Conservation (phyloP, 2,113 vertebrate genomes). For the Pogona vitticeps region DNA sequence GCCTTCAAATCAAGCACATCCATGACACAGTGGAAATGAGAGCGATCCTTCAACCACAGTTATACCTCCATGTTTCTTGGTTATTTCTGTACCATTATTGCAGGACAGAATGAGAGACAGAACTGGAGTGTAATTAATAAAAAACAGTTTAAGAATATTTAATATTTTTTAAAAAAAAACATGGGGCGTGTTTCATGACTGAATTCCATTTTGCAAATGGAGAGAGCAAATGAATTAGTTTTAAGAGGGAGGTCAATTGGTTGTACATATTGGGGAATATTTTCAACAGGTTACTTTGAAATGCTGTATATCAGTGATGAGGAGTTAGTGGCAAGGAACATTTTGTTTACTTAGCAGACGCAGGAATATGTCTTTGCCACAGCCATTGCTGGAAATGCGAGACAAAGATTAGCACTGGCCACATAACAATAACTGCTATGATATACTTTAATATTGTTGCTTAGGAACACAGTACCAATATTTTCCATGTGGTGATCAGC, state of each 20-base stretch:
- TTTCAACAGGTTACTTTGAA: constrained; percentile 34
- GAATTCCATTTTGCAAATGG: not conserved
- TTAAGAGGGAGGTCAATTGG: not conserved
- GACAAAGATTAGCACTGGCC: constrained; percentile 47
- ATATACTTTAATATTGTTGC: constrained; percentile 51
- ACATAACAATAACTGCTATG: constrained; percentile 42
- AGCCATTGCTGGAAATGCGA: constrained; percentile 35
- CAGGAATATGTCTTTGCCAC: constrained; percentile 21
- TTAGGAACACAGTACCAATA: constrained; percentile 60
- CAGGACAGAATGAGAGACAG: not conserved
- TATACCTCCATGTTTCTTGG: not conserved
- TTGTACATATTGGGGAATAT: not conserved
- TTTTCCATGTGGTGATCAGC: constrained; percentile 47
- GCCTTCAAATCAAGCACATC: not conserved
- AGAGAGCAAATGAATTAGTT: not conserved
- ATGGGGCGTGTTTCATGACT: not conserved
- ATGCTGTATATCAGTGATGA: constrained; percentile 47
- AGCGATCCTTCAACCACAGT: not conserved
- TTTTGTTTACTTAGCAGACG: constrained; percentile 55
- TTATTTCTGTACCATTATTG: not conserved
- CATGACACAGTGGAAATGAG: not conserved
- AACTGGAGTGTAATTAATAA: not conserved
- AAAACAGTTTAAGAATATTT: too few relatives aligned
- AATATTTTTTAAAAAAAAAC: too few relatives aligned
- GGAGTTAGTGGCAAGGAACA: constrained; percentile 47